phyloP scores from a whole-genome alignment of 2,113 vertebrate species.

The Trogon melanurus region DNA sequence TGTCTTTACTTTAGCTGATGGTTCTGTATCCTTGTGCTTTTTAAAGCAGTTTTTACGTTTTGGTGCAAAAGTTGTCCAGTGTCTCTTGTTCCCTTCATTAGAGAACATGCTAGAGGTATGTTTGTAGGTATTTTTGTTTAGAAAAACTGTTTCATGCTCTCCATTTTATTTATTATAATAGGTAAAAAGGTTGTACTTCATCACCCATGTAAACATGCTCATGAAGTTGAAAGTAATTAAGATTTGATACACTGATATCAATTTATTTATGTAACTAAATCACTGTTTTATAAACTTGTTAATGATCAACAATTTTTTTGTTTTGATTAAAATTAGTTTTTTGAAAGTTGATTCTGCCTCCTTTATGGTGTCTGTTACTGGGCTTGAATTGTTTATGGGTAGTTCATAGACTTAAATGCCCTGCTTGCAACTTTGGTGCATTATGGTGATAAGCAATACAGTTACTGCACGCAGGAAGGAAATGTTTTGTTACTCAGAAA shows the following conservation, averaged over 20 bases:
- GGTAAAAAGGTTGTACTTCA: conserved; percentile 95
- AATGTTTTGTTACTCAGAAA: background rate
- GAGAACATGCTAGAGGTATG: conserved; percentile 91
- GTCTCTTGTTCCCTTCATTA: conserved; percentile 94
- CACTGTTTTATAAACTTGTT: conserved; percentile 99
- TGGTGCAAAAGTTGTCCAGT: conserved; percentile 94
- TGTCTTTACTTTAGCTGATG: conserved; percentile 99
- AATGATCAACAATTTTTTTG: conserved; percentile 95
- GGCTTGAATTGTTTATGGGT: background rate
- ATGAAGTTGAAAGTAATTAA: conserved; percentile 99
- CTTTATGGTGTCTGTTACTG: conserved; percentile 72
- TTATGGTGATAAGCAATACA: background rate
- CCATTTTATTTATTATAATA: conserved; percentile 97
- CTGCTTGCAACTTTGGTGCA: background rate
- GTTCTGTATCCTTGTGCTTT: conserved; percentile 95
- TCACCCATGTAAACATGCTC: conserved; percentile 96
- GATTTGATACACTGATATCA: conserved; percentile 99
- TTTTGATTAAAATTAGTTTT: conserved; percentile 99
- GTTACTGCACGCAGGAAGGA: background rate
- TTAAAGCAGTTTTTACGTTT: conserved; percentile 89
- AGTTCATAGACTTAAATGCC: background rate
- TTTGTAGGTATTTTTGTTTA: conserved; percentile 96
- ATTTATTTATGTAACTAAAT: conserved; percentile 99
- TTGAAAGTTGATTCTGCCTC: conserved; percentile 87
- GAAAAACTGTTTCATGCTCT: conserved; percentile 88